phyloP scores from a whole-genome alignment of 2,888 invertebrate species.

The Philereme vetulata region DNA sequence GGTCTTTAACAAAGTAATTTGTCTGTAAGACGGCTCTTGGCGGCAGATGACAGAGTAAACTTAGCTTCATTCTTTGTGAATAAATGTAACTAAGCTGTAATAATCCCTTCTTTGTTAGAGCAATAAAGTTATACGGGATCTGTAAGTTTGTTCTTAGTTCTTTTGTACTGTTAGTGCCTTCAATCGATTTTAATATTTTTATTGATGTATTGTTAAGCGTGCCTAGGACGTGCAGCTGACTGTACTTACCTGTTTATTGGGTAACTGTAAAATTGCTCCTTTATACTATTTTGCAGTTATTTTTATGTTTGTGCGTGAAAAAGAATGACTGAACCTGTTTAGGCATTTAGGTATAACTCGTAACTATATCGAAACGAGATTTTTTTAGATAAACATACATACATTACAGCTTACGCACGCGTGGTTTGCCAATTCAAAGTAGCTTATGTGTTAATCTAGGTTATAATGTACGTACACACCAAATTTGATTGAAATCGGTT shows the following conservation, averaged over 20 bases:
- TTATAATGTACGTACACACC: too few species aligned
- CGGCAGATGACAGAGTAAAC: constrained; percentile 27
- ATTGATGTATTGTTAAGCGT: constrained; percentile 20
- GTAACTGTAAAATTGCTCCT: constrained; percentile 1
- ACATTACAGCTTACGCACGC: too few species aligned
- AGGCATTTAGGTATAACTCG: too few species aligned
- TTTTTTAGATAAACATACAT: too few species aligned
- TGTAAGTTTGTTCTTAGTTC: constrained; percentile 7
- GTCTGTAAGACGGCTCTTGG: constrained; percentile 3
- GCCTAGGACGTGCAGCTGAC: constrained; percentile 19
- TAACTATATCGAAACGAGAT: too few species aligned
- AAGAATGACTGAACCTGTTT: too few species aligned
- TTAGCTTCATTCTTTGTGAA: constrained; percentile 6
- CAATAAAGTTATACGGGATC: constrained; percentile 10
- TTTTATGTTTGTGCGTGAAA: too few species aligned
- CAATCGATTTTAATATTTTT: constrained; percentile 17
- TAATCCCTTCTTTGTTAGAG: constrained; percentile 25
- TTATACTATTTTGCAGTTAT: too few species aligned
- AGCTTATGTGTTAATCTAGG: too few species aligned
- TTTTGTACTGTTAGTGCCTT: constrained; percentile 10
- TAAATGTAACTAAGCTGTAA: constrained; percentile 18
- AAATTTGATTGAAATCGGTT: too few species aligned
- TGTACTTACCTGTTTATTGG: not conserved
- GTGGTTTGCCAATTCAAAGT: too few species aligned
- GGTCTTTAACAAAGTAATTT: constrained; percentile 11